A percentile compares a stretch with the other conserved stretches of the same genome.
Evolutionary conservation across 2,113 vertebrate species (phyloP).

Genomic region (Oryzias javanicus): DNA sequence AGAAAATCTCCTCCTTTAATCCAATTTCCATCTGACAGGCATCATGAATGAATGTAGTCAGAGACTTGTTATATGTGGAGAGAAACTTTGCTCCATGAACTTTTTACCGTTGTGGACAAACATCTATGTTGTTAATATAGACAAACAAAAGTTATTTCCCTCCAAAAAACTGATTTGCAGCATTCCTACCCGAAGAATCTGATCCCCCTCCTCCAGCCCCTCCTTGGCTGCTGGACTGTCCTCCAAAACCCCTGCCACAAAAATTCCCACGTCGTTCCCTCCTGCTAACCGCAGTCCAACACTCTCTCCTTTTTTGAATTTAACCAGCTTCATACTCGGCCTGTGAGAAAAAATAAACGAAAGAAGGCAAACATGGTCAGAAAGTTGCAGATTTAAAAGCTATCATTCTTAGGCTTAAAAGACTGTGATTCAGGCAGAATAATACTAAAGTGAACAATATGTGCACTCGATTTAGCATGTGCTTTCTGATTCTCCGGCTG

Average conservation of each 20-base stretch:
- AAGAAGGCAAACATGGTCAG: conserved; percentile 11
- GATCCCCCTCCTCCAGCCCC: conserved; percentile 97
- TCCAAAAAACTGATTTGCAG: background rate
- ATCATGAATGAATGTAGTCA: too few relatives aligned
- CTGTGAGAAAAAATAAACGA: conserved; percentile 65
- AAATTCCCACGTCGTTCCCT: conserved; percentile 97
- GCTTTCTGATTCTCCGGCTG: background rate
- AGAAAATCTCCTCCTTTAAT: background rate
- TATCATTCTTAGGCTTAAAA: conserved; percentile 7
- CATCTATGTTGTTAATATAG: too few relatives aligned
- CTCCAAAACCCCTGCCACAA: conserved; percentile 96
- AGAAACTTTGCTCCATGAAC: too few relatives aligned
- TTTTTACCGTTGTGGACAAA: too few relatives aligned
- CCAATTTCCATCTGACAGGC: background rate
- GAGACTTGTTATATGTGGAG: too few relatives aligned
- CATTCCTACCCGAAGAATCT: conserved; percentile 95
- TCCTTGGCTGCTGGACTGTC: conserved; percentile 98
- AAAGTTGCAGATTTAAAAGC: conserved; percentile 18
- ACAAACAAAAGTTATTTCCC: background rate
- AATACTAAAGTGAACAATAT: background rate
- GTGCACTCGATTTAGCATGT: background rate
- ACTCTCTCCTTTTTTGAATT: conserved; percentile 98
- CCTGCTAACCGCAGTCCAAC: conserved; percentile 96
- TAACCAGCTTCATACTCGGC: conserved; percentile 98
- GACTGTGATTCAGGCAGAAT: background rate